These are phyloP conservation scores for Aratinga solstitialis DNA, from an alignment of 2,797 vertebrate species.

Conservation along the genomic window DNA sequence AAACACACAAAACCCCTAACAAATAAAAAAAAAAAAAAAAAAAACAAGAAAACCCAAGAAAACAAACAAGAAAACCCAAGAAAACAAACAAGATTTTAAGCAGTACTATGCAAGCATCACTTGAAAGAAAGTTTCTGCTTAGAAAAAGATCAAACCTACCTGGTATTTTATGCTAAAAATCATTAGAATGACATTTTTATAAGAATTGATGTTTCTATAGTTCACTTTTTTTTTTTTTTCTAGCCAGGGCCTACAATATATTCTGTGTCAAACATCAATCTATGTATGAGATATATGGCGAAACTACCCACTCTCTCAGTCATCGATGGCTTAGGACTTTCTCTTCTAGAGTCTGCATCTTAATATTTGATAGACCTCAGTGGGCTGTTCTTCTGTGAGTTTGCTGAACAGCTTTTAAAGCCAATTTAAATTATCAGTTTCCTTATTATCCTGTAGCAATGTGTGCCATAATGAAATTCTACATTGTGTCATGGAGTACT, in stretches of 20 bases:
- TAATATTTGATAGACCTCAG: not conserved
- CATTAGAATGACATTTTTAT: not conserved
- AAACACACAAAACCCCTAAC: no score
- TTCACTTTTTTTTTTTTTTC: not conserved
- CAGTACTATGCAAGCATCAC: not conserved
- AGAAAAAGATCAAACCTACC: not conserved
- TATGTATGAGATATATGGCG: not conserved
- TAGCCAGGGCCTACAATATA: not conserved
- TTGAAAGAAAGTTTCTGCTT: not conserved
- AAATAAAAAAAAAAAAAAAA: no score
- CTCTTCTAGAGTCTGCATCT: not conserved
- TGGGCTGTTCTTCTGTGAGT: not conserved
- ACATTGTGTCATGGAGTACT: not conserved
- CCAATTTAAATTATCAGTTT: not conserved
- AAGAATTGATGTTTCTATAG: not conserved
- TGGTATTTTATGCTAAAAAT: not conserved
- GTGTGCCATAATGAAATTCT: not conserved
- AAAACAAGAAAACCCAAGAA: no score
- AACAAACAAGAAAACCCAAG: no score
- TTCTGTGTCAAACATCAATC: not conserved
- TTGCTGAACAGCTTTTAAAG: not conserved
- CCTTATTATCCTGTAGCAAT: not conserved
- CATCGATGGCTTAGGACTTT: not conserved
- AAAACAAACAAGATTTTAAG: not conserved
- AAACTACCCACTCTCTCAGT: not conserved